These are phyloP conservation scores for Tridacna gigas DNA, from an alignment of 2,888 invertebrate species.

Conservation along the genomic window DNA sequence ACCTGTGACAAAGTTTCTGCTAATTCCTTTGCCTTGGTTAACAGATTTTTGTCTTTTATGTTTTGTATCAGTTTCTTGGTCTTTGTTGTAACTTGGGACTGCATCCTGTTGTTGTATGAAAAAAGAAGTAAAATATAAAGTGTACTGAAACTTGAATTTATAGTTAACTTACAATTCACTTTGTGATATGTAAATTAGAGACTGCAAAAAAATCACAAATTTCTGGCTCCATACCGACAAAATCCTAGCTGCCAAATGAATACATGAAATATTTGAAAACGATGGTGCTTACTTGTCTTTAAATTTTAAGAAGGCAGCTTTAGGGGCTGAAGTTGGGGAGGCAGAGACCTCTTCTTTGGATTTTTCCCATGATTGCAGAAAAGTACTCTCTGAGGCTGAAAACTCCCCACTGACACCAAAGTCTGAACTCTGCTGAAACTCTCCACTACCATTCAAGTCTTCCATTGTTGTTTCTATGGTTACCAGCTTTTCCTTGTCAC, in stretches of 20 bases:
- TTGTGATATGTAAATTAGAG: too few relatives aligned
- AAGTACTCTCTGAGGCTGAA: constrained; percentile 57
- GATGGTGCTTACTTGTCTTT: constrained; percentile 46
- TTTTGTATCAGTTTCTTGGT: constrained; percentile 70
- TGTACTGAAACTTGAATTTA: too few relatives aligned
- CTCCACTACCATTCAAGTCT: constrained; percentile 43
- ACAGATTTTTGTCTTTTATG: constrained; percentile 72
- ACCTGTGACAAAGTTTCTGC: constrained; percentile 61
- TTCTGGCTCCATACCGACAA: too few relatives aligned
- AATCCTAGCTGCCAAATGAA: too few relatives aligned
- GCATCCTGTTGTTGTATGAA: constrained; percentile 57
- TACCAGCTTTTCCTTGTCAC: too few relatives aligned
- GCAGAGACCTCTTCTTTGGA: constrained; percentile 23
- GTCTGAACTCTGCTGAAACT: constrained; percentile 54
- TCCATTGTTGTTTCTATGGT: not conserved
- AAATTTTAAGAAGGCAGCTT: constrained; percentile 48
- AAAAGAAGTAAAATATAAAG: too few relatives aligned
- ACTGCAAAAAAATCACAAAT: too few relatives aligned
- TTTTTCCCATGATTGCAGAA: constrained; percentile 60
- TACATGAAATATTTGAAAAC: too few relatives aligned
- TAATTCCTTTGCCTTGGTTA: constrained; percentile 65
- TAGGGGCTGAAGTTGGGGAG: constrained; percentile 41
- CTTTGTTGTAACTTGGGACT: constrained; percentile 64
- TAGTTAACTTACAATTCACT: too few relatives aligned
- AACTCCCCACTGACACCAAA: constrained; percentile 42